These are phyloP conservation scores for Melinaea menophilus DNA, from an alignment of 2,888 invertebrate genomes.

Conservation along the genomic window DNA sequence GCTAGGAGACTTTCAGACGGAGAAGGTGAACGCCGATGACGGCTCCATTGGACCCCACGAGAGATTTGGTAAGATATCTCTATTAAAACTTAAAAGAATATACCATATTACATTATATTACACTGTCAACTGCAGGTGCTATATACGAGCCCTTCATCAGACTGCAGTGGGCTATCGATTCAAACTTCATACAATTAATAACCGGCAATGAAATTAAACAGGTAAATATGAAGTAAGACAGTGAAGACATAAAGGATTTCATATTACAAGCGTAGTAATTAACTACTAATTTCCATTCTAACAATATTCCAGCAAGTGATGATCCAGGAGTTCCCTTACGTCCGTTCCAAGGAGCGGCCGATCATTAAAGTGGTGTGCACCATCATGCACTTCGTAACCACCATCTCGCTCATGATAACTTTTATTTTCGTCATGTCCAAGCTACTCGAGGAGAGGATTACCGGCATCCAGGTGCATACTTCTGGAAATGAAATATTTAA, in stretches of 20 bases:
- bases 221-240: slow-evolving; percentile 33
- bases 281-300: not conserved
- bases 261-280: not conserved
- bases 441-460: slow-evolving; percentile 50
- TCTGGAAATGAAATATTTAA: not conserved
- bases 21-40: slow-evolving; percentile 44
- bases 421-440: slow-evolving; percentile 62
- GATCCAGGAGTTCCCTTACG: slow-evolving; percentile 77
- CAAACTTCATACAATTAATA: slow-evolving; percentile 66
- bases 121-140: slow-evolving; percentile 38
- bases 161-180: slow-evolving; percentile 80
- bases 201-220: slow-evolving; percentile 38
- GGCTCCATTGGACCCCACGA: slow-evolving; percentile 39
- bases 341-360: slow-evolving; percentile 18
- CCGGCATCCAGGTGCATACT: slow-evolving; percentile 48
- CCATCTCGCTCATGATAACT: slow-evolving; percentile 59
- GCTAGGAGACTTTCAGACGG: slow-evolving; percentile 52
- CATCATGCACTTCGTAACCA: slow-evolving; percentile 33
- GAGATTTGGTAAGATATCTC: slow-evolving; percentile 44
- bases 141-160: slow-evolving; percentile 69
- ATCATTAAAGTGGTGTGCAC: slow-evolving; percentile 12
- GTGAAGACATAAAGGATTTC: not conserved
- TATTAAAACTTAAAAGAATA: too few relatives aligned
- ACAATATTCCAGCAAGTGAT: slow-evolving; percentile 48
- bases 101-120: too few relatives aligned